A percentile compares a stretch with the other conserved stretches of the same genome.
Evolutionary conservation across 2,113 vertebrate species (phyloP).

Genomic region (Salminus brasiliensis): DNA sequence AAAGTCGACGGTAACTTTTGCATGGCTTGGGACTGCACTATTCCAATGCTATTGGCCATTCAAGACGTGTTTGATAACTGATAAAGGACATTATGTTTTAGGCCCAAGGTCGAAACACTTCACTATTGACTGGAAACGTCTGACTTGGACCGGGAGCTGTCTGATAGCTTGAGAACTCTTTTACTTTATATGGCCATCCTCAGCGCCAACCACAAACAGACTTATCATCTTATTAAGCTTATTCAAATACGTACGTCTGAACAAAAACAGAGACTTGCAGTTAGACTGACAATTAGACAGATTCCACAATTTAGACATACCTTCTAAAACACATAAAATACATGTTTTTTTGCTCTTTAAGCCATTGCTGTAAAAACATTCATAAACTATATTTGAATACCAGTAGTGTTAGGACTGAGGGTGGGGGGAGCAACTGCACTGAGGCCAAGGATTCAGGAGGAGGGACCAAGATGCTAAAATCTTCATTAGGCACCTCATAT

Average conservation of each 20-base stretch:
- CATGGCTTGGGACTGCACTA: slow-evolving; percentile 18
- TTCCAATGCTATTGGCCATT: slow-evolving; percentile 8
- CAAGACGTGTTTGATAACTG: background rate
- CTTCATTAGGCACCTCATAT: no score
- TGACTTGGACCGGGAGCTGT: background rate
- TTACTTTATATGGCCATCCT: background rate
- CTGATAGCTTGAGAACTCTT: background rate
- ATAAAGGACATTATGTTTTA: slow-evolving; percentile 16
- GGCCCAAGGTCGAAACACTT: slow-evolving; percentile 17
- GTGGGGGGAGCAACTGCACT: no score
- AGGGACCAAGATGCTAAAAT: no score
- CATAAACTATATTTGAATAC: no score
- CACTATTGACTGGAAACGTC: background rate
- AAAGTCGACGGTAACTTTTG: slow-evolving; percentile 18
- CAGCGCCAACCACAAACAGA: background rate
- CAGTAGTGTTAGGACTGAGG: no score
- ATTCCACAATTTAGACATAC: no score
- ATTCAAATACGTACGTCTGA: background rate
- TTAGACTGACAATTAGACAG: no score
- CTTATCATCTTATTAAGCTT: slow-evolving; percentile 15
- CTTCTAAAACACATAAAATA: no score
- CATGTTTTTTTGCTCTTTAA: no score
- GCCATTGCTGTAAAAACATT: no score
- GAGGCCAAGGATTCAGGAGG: no score
- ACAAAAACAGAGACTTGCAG: no score